phyloP scores from a whole-genome alignment of 2,888 invertebrate genomes.

The Napeogenes sylphis region DNA sequence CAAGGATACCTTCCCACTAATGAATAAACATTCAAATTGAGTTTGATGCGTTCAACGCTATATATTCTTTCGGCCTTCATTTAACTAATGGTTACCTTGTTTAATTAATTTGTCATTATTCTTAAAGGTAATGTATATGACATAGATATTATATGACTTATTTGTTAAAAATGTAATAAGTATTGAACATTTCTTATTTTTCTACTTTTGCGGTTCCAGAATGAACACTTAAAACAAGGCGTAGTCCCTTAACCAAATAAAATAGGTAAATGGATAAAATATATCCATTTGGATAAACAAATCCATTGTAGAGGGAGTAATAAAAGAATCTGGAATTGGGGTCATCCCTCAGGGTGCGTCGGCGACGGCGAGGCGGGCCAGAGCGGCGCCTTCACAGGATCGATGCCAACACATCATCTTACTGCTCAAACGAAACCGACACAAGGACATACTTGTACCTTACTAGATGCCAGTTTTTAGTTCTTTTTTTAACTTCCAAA shows the following conservation, averaged over 20 bases:
- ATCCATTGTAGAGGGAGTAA: conserved; percentile 25
- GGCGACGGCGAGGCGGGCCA: conserved; percentile 63
- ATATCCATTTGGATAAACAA: conserved; percentile 16
- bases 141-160: no score
- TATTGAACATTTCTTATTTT: no score
- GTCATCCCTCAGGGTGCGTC: conserved; percentile 61
- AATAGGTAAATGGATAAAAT: conserved; percentile 12
- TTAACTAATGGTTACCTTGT: no score
- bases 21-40: conserved; percentile 8
- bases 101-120: no score
- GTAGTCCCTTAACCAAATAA: neutral
- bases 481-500: neutral
- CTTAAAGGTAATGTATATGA: no score
- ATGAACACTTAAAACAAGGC: neutral
- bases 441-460: neutral
- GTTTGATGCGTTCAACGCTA: neutral
- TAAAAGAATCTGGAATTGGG: conserved; percentile 45
- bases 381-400: conserved; percentile 56
- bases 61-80: no score
- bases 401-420: conserved; percentile 43
- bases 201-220: no score
- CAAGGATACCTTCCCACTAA: conserved; percentile 21
- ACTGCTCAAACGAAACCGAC: neutral
- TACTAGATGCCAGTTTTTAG: neutral
- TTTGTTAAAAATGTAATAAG: no score